These are phyloP conservation scores for Australoheros scitulus DNA, from an alignment of 2,113 vertebrate genomes.

Conservation along the genomic window DNA sequence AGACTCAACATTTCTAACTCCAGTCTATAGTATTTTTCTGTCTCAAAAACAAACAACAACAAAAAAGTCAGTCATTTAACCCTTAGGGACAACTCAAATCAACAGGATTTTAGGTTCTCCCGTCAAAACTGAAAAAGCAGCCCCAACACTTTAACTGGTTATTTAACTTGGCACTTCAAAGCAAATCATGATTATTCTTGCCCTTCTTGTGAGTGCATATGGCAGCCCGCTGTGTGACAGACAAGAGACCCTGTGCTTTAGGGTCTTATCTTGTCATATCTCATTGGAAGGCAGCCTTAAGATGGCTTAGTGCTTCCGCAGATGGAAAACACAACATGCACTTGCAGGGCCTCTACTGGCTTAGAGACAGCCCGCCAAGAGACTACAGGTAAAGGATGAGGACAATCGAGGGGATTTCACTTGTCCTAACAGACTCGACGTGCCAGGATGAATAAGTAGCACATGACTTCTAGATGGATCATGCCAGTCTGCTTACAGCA, in stretches of 20 bases:
- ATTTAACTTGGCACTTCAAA: neutral
- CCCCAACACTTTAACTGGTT: neutral
- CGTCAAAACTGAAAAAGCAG: neutral
- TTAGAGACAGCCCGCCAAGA: constrained; percentile 61
- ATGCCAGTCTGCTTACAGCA: neutral
- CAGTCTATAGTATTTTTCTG: neutral
- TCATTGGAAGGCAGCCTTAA: constrained; percentile 61
- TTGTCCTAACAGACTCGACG: constrained; percentile 64
- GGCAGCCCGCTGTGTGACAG: constrained; percentile 15
- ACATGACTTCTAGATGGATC: constrained; percentile 29
- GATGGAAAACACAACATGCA: constrained; percentile 59
- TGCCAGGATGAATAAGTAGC: constrained; percentile 46
- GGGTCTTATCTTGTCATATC: constrained; percentile 78
- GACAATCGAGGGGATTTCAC: constrained; percentile 70
- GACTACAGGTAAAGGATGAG: constrained; percentile 62
- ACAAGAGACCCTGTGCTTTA: constrained; percentile 40
- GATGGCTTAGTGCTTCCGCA: constrained; percentile 57
- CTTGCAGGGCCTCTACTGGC: constrained; percentile 52
- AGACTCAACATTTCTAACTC: neutral
- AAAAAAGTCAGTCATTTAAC: neutral
- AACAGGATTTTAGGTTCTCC: neutral
- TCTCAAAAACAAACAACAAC: neutral
- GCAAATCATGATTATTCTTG: neutral
- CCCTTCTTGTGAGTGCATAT: neutral
- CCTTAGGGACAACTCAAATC: neutral